Base-by-base conservation (phyloP, 2,797 vertebrate genomes). In the Enteromius argenteus region DNA sequence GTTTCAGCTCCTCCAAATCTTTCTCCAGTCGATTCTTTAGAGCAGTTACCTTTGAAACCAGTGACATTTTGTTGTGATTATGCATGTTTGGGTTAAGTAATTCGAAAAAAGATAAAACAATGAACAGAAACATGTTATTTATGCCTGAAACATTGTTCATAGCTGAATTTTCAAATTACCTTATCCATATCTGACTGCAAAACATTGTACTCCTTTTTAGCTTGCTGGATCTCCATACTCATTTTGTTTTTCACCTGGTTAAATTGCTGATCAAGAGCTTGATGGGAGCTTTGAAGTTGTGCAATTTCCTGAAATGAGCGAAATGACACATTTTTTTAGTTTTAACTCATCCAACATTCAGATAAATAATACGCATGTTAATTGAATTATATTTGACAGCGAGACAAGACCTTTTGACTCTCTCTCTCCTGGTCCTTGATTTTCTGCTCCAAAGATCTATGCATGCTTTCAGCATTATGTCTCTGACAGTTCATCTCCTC, bases 401-500 rank as follows among this genome's bases (percentile, higher is more conserved):
- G 51, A 72, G 2, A 30, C 66, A 69, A 80, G 6, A 98, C 97
- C 96, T 98, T 96, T 77, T 98, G 97, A 87, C 95, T 93, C 77
- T 95, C 95, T 87, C 95, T 96, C 83, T 97, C 97, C 82, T 95
- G 96, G 86, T 96, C 95, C 84, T 97, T 99, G 72, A 97, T 90
- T 91, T 96, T 98, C 91, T 98, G 96, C 89, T 99, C 96, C 91
- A 97, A 90, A 67, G 94, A 92, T 77, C 89, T 90, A 74, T 88
- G 94, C 91, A 94, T 89, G 42, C 94, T 97, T 85, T 98, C 96
- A 72, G 96, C 94, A n/a, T 98, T 99, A 93, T 98, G 97, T 78
- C 96, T 95, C 90, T 98, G 96, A 89, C 97, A 98, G 77, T 86
- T 96, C 91, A 97, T 93, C 91, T 98, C 97, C 84, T 99, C 97